Base-by-base conservation (phyloP, 2,888 invertebrate genomes). In the Cosmia trapezina region DNA sequence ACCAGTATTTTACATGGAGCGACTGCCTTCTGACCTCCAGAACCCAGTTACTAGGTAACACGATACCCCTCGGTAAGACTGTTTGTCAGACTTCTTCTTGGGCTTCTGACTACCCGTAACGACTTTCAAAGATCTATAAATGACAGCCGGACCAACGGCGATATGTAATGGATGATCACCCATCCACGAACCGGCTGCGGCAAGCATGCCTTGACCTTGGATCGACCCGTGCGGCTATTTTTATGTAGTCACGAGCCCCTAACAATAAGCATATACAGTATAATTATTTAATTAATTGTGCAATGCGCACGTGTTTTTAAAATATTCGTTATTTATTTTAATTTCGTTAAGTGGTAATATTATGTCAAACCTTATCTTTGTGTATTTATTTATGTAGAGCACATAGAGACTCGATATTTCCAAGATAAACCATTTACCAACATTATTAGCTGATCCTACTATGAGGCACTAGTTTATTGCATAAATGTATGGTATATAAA, bases 401-500 rank as follows among this genome's bases (percentile, higher is more conserved):
- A 56, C 67, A 62, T 41, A 72, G 57, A 81, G 68, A 83, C 67
- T 61, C 71, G 45, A 83, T 78, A 78, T 66, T 80, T 73, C 47
- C 8, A 33, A 56, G 47, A 70, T 78, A 57, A 68, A 47, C 12
- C 41, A 61, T 70, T 74, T 51, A 49, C 78, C 86, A 83, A 81
- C 73, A 83, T 70, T 81, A 82, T 80, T 78, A 79, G 83, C 79
- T 73, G 49, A 53, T 69, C 57, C 45, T 81, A 68, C 28, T 66
- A 67, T 69, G 49, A 73, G 66, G 70, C 69, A 69, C 67, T 61
- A 72, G 56, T 73, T 75, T 67, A 73, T 78, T 73, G 83, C 75
- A 77, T 83, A 70, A 67, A 78, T 74, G 70, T 74, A 70, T 83
- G 78, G 69, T 78, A 84, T 79, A 81, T 78, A 80, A 76, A 84